These are phyloP conservation scores for Ochlodes sylvanus DNA, from an alignment of 2,888 invertebrate species.

Conservation along the genomic window DNA sequence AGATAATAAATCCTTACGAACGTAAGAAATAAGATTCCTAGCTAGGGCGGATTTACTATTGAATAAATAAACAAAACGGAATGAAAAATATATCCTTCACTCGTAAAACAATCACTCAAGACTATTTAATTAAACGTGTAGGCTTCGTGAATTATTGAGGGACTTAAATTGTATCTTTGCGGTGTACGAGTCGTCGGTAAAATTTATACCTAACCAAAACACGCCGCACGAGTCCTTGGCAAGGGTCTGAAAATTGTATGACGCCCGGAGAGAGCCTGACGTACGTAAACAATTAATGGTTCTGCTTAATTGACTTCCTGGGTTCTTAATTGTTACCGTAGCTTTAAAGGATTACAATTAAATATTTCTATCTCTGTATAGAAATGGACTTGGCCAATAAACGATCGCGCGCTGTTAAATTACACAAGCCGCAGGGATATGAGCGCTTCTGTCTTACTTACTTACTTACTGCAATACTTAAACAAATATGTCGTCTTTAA, in stretches of 20 bases:
- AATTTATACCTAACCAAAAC: slow-evolving; percentile 1
- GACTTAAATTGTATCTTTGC: slow-evolving; percentile 4
- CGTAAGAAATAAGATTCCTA: too few species aligned
- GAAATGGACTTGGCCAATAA: too few species aligned
- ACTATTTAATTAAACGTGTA: slow-evolving; percentile 3
- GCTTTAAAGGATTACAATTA: too few species aligned
- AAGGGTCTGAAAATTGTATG: slow-evolving; percentile 5
- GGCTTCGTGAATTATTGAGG: slow-evolving; percentile 3
- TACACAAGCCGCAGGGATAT: too few species aligned
- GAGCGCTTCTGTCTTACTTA: too few species aligned
- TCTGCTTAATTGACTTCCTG: neutral
- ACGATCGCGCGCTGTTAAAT: too few species aligned
- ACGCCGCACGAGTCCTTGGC: neutral
- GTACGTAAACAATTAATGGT: neutral
- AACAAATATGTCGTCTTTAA: too few species aligned
- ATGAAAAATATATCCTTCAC: neutral
- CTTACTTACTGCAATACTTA: too few species aligned
- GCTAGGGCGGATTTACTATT: too few species aligned
- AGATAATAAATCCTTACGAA: too few species aligned
- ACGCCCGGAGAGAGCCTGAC: neutral
- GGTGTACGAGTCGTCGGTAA: neutral
- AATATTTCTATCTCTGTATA: too few species aligned
- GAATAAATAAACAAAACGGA: neutral
- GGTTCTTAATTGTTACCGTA: neutral
- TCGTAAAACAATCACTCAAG: neutral